Evolutionary conservation across 1,140 invertebrate species (phyloP).

Genomic region (Drosophila tropicalis): DNA sequence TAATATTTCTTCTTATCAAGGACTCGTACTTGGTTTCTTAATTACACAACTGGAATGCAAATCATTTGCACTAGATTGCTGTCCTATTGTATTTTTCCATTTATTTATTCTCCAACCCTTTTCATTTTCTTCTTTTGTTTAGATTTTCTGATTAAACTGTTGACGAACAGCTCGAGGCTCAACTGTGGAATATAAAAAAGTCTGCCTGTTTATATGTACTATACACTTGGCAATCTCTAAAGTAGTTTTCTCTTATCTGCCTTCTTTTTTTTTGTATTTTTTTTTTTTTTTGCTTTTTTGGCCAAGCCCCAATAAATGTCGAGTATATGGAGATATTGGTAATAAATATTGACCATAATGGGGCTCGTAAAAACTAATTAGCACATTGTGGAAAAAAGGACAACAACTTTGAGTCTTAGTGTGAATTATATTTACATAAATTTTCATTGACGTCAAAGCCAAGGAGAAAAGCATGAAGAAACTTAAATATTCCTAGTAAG

Average conservation of each 20-base stretch:
- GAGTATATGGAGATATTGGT: background rate
- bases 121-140: conserved; percentile 1
- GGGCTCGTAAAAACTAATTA: conserved; percentile 63
- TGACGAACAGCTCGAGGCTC: background rate
- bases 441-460: conserved; percentile 57
- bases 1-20: background rate
- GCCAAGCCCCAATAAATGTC: conserved; percentile 5
- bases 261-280: background rate
- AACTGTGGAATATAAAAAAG: background rate
- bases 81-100: background rate
- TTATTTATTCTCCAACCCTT: background rate
- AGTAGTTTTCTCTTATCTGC: conserved; percentile 6
- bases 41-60: conserved; percentile 2
- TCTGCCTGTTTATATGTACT: background rate
- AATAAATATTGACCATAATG: conserved; percentile 18
- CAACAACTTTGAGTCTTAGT: conserved; percentile 3
- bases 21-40: background rate
- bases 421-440: conserved; percentile 52
- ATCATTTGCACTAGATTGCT: background rate
- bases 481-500: conserved; percentile 14
- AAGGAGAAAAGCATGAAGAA: background rate
- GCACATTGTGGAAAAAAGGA: conserved; percentile 30
- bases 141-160: conserved; percentile 5
- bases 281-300: conserved; percentile 18
- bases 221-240: conserved; percentile 4